These are phyloP conservation scores for Drosophila obscura DNA, from an alignment of 1,140 invertebrate species.

Conservation along the genomic window DNA sequence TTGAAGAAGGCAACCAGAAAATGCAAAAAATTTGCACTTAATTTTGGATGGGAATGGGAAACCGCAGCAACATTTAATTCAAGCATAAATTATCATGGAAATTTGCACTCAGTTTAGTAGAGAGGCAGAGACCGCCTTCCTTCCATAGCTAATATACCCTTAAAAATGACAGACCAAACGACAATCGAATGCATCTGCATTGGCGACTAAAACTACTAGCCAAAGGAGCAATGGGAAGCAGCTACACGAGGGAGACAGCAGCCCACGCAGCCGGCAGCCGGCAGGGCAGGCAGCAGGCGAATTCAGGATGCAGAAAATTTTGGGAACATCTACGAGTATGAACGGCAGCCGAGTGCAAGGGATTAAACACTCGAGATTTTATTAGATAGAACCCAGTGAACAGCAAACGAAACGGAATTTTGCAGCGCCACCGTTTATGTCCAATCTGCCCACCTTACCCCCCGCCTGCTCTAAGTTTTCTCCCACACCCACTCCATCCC, in stretches of 20 bases:
- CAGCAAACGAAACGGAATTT: constrained; percentile 63
- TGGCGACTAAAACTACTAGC: constrained; percentile 5
- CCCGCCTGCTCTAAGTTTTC: constrained; percentile 5
- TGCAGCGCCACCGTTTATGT: constrained; percentile 49
- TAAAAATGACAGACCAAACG: background rate
- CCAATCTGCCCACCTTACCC: background rate
- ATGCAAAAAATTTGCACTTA: too few relatives aligned
- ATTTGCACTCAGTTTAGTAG: too few relatives aligned
- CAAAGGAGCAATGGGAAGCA: background rate
- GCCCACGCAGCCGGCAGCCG: too few relatives aligned
- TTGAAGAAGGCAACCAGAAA: too few relatives aligned
- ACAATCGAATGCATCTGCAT: constrained; percentile 23
- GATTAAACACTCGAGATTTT: constrained; percentile 80
- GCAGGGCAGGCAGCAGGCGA: constrained; percentile 2
- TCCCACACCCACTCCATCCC: background rate
- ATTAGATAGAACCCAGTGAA: constrained; percentile 76
- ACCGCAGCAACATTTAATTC: too few relatives aligned
- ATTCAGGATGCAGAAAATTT: constrained; percentile 34
- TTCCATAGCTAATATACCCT: background rate
- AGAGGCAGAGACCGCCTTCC: too few relatives aligned
- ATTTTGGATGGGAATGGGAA: too few relatives aligned
- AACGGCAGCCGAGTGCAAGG: constrained; percentile 70
- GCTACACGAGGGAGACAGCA: background rate
- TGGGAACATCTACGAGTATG: constrained; percentile 21
- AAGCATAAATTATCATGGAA: too few relatives aligned